phyloP scores from a whole-genome alignment of 2,113 vertebrate genomes.

The Anguilla rostrata region DNA sequence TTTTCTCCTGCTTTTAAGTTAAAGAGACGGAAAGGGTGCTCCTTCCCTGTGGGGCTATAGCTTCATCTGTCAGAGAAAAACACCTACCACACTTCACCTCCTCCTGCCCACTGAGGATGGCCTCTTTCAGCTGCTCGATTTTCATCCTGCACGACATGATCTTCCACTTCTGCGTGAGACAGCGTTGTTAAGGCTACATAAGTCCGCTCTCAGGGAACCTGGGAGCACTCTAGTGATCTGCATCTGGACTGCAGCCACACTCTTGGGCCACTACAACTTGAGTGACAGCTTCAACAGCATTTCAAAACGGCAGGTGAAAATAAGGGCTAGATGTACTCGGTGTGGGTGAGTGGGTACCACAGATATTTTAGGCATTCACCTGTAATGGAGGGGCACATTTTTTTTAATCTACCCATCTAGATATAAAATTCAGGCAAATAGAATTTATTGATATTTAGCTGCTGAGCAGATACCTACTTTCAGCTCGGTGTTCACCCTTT shows the following conservation, averaged over 20 bases:
- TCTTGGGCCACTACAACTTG: not conserved
- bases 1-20: too few species aligned
- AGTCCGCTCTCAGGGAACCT: not conserved
- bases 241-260: not conserved
- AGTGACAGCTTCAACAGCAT: not conserved
- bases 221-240: not conserved
- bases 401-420: too few species aligned
- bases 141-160: constrained; percentile 96
- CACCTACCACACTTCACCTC: constrained; percentile 86
- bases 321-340: not conserved
- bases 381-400: too few species aligned
- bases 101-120: constrained; percentile 83
- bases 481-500: too few species aligned
- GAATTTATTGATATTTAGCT: too few species aligned
- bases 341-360: not conserved
- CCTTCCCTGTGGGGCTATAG: too few species aligned
- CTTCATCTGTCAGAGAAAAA: not conserved
- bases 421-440: too few species aligned
- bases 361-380: too few species aligned
- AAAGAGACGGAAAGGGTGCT: too few species aligned
- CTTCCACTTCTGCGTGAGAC: constrained; percentile 88
- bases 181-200: not conserved
- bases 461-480: too few species aligned
- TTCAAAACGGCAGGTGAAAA: not conserved
- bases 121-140: constrained; percentile 92